A percentile compares a stretch with the other conserved stretches of the same genome.
These are phyloP conservation scores for Pemphigus obesinymphae DNA, from an alignment of 1,140 invertebrate genomes.

Conservation along the genomic window DNA sequence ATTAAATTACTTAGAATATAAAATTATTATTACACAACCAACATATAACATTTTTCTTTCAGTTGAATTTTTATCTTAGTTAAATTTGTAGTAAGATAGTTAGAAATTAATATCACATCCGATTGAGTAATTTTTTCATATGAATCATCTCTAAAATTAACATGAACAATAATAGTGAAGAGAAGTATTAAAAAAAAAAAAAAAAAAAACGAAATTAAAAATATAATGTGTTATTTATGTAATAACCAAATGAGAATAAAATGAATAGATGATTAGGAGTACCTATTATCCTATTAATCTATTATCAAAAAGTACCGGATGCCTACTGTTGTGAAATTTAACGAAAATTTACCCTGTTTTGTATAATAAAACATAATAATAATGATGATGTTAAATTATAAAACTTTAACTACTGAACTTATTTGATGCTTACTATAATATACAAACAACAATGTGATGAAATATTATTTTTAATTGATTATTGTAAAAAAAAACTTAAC, in stretches of 20 bases:
- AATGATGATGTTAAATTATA: neutral
- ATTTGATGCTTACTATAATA: neutral
- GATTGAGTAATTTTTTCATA: neutral
- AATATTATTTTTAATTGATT: neutral
- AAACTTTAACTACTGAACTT: neutral
- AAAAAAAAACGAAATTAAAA: neutral
- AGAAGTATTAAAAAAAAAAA: neutral
- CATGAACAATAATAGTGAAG: neutral
- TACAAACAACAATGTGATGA: neutral
- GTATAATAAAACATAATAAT: neutral
- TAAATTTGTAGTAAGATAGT: too few species aligned
- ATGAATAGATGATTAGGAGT: neutral
- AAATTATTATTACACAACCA: conserved; percentile 17
- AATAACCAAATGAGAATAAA: neutral
- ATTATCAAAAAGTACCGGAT: neutral
- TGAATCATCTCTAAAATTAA: neutral
- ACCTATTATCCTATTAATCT: neutral
- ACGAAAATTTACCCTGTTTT: conserved; percentile 12
- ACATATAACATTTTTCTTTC: neutral
- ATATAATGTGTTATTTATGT: neutral
- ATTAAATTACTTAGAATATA: too few species aligned
- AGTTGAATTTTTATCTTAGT: neutral
- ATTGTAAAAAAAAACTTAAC: neutral
- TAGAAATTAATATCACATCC: conserved; percentile 30
- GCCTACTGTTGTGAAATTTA: neutral